Percentiles rank a stretch among this genome's conserved stretches.
Conservation (phyloP, 2,797 vertebrate species). For the Loriculus beryllinus region DNA sequence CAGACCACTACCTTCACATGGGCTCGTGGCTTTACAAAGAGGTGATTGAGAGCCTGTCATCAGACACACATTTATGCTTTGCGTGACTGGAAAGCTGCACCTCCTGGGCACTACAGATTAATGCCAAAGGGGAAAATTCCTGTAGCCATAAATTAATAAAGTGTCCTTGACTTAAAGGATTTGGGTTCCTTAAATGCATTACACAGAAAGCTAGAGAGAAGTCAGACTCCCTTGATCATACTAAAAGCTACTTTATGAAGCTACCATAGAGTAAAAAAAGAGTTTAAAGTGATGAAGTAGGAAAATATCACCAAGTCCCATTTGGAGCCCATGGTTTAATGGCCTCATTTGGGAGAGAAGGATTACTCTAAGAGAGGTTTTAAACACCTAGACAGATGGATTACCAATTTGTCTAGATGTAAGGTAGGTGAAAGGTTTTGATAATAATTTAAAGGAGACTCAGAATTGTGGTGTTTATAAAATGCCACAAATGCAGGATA, state of each 20-base stretch:
- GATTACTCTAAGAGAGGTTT: background rate
- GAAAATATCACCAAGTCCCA: conserved; percentile 7
- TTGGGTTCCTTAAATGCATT: background rate
- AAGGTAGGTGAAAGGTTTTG: background rate
- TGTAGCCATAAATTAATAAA: background rate
- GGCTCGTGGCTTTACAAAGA: background rate
- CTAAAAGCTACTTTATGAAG: conserved; percentile 29
- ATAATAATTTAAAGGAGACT: background rate
- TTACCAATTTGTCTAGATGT: background rate
- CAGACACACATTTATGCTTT: background rate
- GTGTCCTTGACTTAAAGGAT: background rate
- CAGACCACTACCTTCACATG: accelerated
- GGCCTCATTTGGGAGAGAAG: background rate
- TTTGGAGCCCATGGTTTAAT: background rate
- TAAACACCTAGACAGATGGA: background rate
- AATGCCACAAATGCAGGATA: background rate
- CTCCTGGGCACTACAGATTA: background rate
- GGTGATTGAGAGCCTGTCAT: background rate
- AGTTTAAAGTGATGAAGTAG: background rate
- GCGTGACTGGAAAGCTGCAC: background rate
- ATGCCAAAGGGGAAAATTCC: background rate
- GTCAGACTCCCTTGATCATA: background rate
- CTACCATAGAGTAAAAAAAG: background rate
- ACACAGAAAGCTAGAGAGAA: background rate
- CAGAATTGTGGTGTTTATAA: background rate